Evolutionary conservation across 2,113 vertebrate species (phyloP), one percentile per base, ranked within the genome.

Genomic region (Lutjanus erythropterus): DNA sequence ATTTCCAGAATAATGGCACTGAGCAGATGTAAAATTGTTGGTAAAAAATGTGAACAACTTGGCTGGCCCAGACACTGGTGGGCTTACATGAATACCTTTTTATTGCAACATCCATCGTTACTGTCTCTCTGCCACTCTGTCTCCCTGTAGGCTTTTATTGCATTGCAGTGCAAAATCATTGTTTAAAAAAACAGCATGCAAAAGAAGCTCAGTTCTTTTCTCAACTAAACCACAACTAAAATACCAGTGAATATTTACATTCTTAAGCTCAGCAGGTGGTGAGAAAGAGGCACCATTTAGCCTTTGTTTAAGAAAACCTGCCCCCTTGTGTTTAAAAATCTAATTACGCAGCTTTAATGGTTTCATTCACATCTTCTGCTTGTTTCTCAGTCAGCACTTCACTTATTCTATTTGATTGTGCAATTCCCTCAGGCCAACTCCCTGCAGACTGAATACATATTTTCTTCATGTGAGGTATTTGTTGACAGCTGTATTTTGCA

Each of bases 401-500:
- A 71, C 71, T 86, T 65, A 70, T 35, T 68, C 27, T 52, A 35
- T 75, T 66, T 23, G 42, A 56, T 90, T 92, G 91, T 78, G 86
- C 50, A 92, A 92, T 80, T 83, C 86, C 82, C 74, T 50, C 42
- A 29, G 78, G 71, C 61, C 27, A 69, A 81, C 71, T 89, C 80
- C 60, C 70, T 7, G 67, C 37, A 46, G 67, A 81, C 81, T 67
- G 8, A 75, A 90, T 77, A 85, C 70, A 86, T 76, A 85, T 86
- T 89, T 84, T 81, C 79, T 74, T 86, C 73, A 80, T 86, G 81
- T 81, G 86, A 91, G 74, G 84, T 84, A 89, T 89, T 92, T 88
- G 83, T 80, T 80, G 79, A 88, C 73, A 62, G 82, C 37, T 75
- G 78, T 78, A 81, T 94, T 91, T 92, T 91, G 87, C 86, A 92